Conservation (phyloP, 2,888 invertebrate genomes). For the Tipula helvola region DNA sequence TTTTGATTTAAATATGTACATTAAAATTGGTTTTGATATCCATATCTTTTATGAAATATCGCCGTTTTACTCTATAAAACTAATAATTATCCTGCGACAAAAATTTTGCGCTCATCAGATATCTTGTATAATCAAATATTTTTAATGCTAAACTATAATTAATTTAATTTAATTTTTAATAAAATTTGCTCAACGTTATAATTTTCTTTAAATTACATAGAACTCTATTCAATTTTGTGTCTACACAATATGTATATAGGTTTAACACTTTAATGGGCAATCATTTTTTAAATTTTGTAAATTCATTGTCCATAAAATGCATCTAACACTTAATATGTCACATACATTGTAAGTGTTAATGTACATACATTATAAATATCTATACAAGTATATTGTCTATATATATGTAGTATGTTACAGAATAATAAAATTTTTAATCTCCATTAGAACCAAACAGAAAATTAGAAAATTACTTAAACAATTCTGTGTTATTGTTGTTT, state of each 20-base stretch:
- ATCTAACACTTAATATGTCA: not conserved
- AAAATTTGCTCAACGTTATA: no score
- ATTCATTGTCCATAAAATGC: not conserved
- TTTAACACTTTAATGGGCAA: not conserved
- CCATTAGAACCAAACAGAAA: not conserved
- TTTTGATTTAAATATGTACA: no score
- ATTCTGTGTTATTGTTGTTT: not conserved
- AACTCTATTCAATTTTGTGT: not conserved
- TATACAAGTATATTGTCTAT: not conserved
- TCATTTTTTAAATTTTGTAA: not conserved
- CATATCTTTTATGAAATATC: no score
- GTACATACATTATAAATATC: not conserved
- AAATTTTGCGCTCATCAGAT: no score
- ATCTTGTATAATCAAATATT: no score
- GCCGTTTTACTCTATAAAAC: no score
- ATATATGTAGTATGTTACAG: not conserved
- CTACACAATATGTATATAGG: not conserved
- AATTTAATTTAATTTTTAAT: no score
- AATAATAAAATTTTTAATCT: not conserved
- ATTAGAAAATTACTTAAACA: not conserved
- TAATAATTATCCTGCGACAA: no score
- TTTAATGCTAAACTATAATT: no score
- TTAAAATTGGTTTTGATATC: no score
- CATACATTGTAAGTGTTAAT: not conserved
- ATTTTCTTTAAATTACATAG: not conserved